Percentiles rank a stretch among this genome's conserved stretches.
Evolutionary conservation across 2,797 vertebrate species (phyloP).

Genomic region (Enteromius afrohamiltoni): DNA sequence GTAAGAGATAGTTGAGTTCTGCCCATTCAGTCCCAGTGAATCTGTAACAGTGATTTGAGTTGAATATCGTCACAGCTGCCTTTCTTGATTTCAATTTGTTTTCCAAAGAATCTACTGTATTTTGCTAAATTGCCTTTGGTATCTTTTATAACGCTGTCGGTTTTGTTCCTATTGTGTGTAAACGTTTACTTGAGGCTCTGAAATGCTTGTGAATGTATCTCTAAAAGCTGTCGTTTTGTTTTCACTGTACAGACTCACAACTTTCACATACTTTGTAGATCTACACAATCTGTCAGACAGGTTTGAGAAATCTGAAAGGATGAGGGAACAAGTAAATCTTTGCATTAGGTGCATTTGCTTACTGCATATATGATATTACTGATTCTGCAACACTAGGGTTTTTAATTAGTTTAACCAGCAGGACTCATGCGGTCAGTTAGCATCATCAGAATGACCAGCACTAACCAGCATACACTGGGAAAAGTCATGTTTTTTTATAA

Average conservation of each 20-base stretch:
- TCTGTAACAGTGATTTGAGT: slow-evolving; percentile 39
- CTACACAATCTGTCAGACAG: not conserved
- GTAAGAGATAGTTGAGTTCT: not conserved
- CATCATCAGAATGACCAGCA: slow-evolving; percentile 3
- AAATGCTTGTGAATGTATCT: slow-evolving; percentile 65
- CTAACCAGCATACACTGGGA: not conserved
- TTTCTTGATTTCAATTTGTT: slow-evolving; percentile 53
- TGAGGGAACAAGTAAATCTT: not conserved
- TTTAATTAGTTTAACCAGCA: slow-evolving; percentile 5
- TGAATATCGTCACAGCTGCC: slow-evolving; percentile 61
- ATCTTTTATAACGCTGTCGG: slow-evolving; percentile 42
- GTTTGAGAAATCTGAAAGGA: not conserved
- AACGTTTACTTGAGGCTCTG: slow-evolving; percentile 42
- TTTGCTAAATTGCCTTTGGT: slow-evolving; percentile 58
- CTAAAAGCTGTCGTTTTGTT: slow-evolving; percentile 50
- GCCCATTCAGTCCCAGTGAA: slow-evolving; percentile 22
- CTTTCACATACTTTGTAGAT: slow-evolving; percentile 16
- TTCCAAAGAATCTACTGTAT: slow-evolving; percentile 59
- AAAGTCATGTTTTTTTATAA: not conserved
- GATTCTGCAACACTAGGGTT: not conserved
- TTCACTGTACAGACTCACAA: slow-evolving; percentile 18
- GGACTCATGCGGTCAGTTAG: not conserved
- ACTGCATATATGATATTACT: not conserved
- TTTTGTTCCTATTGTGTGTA: slow-evolving; percentile 45
- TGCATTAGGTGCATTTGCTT: not conserved